Percentiles rank a stretch among this genome's conserved stretches.
phyloP scores from a whole-genome alignment of 2,797 vertebrate genomes.

The Amblyraja radiata region DNA sequence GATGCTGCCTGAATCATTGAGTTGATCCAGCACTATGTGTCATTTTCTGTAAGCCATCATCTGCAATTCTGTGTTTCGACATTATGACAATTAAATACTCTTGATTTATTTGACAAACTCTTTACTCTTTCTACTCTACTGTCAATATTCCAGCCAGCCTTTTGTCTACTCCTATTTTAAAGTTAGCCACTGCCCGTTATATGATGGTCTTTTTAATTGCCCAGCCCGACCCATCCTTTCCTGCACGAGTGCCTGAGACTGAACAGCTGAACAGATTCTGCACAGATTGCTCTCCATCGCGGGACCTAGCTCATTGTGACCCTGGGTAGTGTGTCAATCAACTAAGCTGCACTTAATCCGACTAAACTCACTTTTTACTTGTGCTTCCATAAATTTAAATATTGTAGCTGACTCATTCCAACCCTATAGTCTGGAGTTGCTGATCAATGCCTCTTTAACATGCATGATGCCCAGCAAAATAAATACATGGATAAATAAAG shows the following conservation, averaged over 20 bases:
- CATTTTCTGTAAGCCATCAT: too few relatives aligned
- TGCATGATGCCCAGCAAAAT: not conserved
- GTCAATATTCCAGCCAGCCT: not conserved
- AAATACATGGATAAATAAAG: not conserved
- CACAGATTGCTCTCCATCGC: not conserved
- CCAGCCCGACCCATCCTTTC: too few relatives aligned
- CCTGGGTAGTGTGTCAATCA: not conserved
- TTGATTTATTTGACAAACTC: too few relatives aligned
- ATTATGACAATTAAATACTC: too few relatives aligned
- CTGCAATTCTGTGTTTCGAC: too few relatives aligned
- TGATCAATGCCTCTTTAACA: not conserved
- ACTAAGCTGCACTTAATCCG: not conserved
- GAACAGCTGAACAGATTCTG: not conserved
- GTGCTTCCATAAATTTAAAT: constrained; percentile 14
- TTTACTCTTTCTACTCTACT: not conserved
- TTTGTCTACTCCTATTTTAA: not conserved
- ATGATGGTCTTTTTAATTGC: too few relatives aligned
- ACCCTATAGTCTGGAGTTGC: not conserved
- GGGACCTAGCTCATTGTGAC: not conserved
- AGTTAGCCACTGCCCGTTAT: too few relatives aligned
- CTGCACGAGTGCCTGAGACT: too few relatives aligned
- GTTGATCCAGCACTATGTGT: too few relatives aligned
- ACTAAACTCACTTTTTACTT: not conserved
- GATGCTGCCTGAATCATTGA: too few relatives aligned
- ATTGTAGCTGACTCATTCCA: not conserved